Percentiles rank a stretch among this genome's conserved stretches.
Evolutionary conservation across 2,113 vertebrate genomes (phyloP).

Genomic region (Plestiodon gilberti): DNA sequence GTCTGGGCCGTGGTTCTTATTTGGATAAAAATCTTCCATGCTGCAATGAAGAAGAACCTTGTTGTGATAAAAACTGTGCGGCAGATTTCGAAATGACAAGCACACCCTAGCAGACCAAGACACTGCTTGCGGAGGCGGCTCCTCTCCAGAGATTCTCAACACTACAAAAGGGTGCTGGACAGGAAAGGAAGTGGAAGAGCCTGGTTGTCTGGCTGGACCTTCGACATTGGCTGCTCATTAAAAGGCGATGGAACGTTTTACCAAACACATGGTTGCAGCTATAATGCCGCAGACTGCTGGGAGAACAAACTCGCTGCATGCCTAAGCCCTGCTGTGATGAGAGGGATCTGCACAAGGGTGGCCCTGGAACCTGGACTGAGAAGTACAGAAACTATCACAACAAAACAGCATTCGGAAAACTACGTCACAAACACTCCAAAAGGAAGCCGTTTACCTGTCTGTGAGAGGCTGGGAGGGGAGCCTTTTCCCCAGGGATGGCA

Average conservation of each 20-base stretch:
- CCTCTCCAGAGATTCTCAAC: background rate
- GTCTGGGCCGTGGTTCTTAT: slow-evolving; percentile 96
- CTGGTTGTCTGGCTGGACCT: too few relatives aligned
- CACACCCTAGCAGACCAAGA: background rate
- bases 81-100: background rate
- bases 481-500: slow-evolving; percentile 90
- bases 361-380: too few relatives aligned
- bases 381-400: background rate
- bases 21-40: slow-evolving; percentile 98
- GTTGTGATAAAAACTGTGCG: background rate
- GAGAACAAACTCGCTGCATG: background rate
- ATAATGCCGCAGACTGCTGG: background rate
- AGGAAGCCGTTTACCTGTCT: slow-evolving; percentile 84
- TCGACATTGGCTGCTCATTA: background rate
- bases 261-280: background rate
- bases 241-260: background rate
- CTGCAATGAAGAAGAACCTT: slow-evolving; percentile 71
- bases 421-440: background rate
- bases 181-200: background rate
- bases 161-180: background rate
- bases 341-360: background rate
- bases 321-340: background rate
- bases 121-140: background rate
- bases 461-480: slow-evolving; percentile 92
- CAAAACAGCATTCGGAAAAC: background rate